Evolutionary conservation across 2,888 invertebrate genomes (phyloP), one percentile per base, ranked within the genome.

Genomic region (Lithophane leautieri): DNA sequence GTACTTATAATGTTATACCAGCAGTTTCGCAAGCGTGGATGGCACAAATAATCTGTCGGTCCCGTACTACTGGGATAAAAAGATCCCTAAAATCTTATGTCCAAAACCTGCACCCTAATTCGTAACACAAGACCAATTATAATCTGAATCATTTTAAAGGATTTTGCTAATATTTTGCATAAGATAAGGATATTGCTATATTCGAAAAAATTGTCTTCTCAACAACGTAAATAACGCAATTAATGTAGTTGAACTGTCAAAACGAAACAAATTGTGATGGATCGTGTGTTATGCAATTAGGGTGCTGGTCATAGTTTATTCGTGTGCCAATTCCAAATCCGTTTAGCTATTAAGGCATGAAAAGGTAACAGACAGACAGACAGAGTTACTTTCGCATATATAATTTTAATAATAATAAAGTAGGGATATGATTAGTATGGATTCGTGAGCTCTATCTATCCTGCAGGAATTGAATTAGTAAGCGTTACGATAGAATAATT

Each of bases 401-500:
- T 50, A 47, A 47, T 16, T 14, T 19, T 12, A 14, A 56, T 25
- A 58, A 60, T 28, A 40, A 40, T 11, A 34, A 22, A 40, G 0
- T 50, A 52, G 16, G 9, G 9, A 52, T 65, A 65, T 11, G 2
- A n/a, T 34, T 11, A 66, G 7, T 67, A 40, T 67, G n/a, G 67
- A 54, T 75, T 63, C 65, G 68, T 73, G 74, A 34, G 44, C 61
- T 54, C 19, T 65, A 66, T 76, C 60, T 25, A 25, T 61, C 81
- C 40, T 50, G 0, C 16, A 72, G 72, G 86, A 77, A 69, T 73
- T 22, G 47, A 73, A 60, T 77, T 70, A 62, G 74, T 62, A 66
- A 66, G 65, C 50, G 42, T 69, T 67, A 47, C 60, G n/a, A 67
- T 70, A 76, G 16, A 63, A 61, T 78, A 81, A 81, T 81, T 73